These are phyloP conservation scores for Osmerus eperlanus DNA, from an alignment of 2,113 vertebrate genomes.

Conservation along the genomic window DNA sequence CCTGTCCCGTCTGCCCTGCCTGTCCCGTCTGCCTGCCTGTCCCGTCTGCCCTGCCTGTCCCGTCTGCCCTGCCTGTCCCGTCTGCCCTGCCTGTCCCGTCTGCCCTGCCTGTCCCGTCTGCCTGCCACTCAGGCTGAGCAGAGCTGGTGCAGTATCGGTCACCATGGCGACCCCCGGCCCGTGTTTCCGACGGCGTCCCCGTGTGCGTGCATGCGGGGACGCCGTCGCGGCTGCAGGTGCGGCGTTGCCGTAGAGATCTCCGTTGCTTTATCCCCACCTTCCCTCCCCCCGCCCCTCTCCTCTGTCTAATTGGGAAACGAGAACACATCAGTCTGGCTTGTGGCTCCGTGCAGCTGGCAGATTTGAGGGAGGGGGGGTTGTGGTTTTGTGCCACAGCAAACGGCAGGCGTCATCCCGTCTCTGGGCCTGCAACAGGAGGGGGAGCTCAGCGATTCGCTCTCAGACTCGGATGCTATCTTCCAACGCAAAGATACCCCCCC, in stretches of 20 bases:
- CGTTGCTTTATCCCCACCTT: neutral
- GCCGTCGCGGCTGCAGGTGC: conserved; percentile 11
- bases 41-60: no score
- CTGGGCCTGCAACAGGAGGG: neutral
- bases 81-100: no score
- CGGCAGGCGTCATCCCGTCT: neutral
- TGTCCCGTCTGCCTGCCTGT: no score
- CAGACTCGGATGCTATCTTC: conserved; percentile 13
- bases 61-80: no score
- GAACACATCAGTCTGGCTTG: conserved; percentile 29
- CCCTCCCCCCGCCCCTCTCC: conserved; percentile 14
- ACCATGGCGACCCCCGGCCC: neutral
- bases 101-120: no score
- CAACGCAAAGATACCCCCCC: conserved; percentile 17
- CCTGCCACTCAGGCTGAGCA: no score
- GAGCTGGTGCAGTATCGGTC: neutral
- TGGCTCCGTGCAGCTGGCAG: conserved; percentile 29
- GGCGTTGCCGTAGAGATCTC: conserved; percentile 14
- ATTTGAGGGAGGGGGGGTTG: conserved; percentile 14
- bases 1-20: no score
- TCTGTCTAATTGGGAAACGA: conserved; percentile 14
- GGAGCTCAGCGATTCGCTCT: neutral
- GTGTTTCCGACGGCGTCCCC: conserved; percentile 20
- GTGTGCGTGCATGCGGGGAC: conserved; percentile 12
- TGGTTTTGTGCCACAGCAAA: neutral